Base-by-base conservation (phyloP, 1,140 invertebrate species). In the Luehdorfia chinensis region DNA sequence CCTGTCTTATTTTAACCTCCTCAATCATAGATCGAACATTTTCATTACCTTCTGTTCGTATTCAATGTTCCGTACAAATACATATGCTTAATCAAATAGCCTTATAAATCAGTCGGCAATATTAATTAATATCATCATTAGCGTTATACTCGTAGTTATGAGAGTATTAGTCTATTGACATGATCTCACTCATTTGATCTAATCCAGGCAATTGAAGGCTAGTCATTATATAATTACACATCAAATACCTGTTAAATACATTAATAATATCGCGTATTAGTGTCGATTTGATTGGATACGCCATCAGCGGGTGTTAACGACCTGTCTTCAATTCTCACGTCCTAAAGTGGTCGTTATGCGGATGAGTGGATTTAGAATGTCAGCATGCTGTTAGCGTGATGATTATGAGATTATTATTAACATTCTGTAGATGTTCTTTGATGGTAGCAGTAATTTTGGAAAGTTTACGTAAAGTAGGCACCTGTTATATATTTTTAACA, bases 161-260 rank as follows among this genome's bases (percentile, higher is more conserved):
- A 4, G 34, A 37, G 34, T 11, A 21, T 23, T 21, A 16, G 15
- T 37, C 34, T 37, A 37, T 37, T 37, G 34, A 37, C 34, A 19
- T 37, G 34, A 37, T 37, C 34, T 16, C 34, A 16, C n/a, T 37
- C 34, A 37, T 19, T 37, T 37, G 15, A 37, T 37, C 33, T 34
- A 15, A 34, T 34, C 34, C 34, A 23, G 18, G 34, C 34, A 37
- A 37, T 37, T 37, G 34, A 37, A 37, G 34, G 34, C 34, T 37
- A 8, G 4, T 16, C 34, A 37, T 37, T 37, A 37, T 15, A 23
- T 37, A 37, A 37, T 37, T 37, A 37, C 18, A 37, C 18, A 21
- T 37, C 34, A 12, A 21, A 19, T 16, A 34, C 15, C 1, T 37
- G 21, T 37, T 37, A 19, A 37, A 37, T 37, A 37, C 34, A 37